Evolutionary conservation across 2,797 vertebrate species (phyloP), one percentile per base, ranked within the genome.

Genomic region (Schizothorax lantsangensis): DNA sequence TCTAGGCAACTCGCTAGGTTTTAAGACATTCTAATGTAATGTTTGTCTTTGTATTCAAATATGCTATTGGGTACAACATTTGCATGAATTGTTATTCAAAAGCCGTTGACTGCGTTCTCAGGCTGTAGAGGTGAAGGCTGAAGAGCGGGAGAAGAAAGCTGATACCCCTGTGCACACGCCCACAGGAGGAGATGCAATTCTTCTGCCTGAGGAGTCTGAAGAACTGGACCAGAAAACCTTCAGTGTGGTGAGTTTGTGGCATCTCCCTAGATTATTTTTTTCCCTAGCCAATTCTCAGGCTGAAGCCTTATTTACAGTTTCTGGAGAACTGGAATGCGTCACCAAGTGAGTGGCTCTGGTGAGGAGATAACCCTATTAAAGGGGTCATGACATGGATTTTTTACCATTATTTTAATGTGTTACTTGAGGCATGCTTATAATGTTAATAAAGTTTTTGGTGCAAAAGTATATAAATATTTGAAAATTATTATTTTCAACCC

Each of bases 161-260:
- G 98, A 99, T 80, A 93, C 92, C 19, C 96, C 97, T 0, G 95
- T 98, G 88, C 97, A 98, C 10, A 97, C 98, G 79, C 97, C 97
- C 5, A 95, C 97, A n/a, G 94, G 95, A 62, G 96, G 97, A 85
- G 98, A 99, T 12, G 96, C 93, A 2, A 93, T 97, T 87, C 96
- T 96, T 11, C 93, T 96, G 85, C 96, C 95, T 1, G 98, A 99
- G 91, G 98, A 99, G 90, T 97, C 98, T 5, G 98, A 99, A 91
- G 98, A 99, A 43, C 95, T 99, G 54, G 98, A 99, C 95, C 98
- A 99, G 94, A 99, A 97, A 92, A 99, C 98, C 6, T 99, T 99
- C 89, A 99, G 98, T 86, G 98, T 99, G 95, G 98, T 99, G 94
- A 91, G 96, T 92, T 52, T 77, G 26, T 66, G 36, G 33, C 4